Base-by-base conservation (phyloP, 2,113 vertebrate genomes). In the Oceanodroma tethys region DNA sequence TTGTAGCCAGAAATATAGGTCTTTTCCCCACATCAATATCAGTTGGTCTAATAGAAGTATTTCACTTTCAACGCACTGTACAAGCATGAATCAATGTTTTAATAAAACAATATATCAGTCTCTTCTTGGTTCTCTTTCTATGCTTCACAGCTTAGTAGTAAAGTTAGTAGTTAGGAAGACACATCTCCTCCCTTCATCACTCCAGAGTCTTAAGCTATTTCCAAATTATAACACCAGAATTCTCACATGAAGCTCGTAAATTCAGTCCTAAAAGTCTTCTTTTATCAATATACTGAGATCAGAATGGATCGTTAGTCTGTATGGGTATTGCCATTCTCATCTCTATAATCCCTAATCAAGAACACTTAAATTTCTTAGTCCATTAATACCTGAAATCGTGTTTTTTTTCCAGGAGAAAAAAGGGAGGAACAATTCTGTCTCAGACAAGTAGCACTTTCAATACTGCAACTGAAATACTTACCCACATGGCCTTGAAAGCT, bases 261-360 rank as follows among this genome's bases (percentile, higher is more conserved):
- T 98, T 97, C 96, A 96, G 94, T 96, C 87, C 90, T 98, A 91
- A 95, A 97, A 93, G 82, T 96, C 95, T 93, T 93, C 91, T 90
- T 42, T 94, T 98, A 97, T 94, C 90, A 96, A 83, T 95, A 94
- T 93, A 83, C 75, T 50, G 58, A 87, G 26, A 93, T 74, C 80
- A 94, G 80, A 97, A 95, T 72, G 90, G 71, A 88, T 95, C n/a
- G 3, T 75, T 22, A 93, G 68, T 70, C 60, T 50, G 21, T 45
- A 73, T 73, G 59, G 59, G 19, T 94, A 55, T 93, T 96, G 65
- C 71, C 63, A 88, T 92, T 86, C 26, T 93, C 92, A 87, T 95
- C 79, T 96, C 60, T 91, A 75, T 92, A 91, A 96, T 93, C 90
- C 83, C 72, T 36, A 58, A 97, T 96, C 91, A 95, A 95, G 80